A percentile compares a stretch with the other conserved stretches of the same genome.
Evolutionary conservation across 1,140 invertebrate species (phyloP).

Genomic region (Coenobita brevimanus): DNA sequence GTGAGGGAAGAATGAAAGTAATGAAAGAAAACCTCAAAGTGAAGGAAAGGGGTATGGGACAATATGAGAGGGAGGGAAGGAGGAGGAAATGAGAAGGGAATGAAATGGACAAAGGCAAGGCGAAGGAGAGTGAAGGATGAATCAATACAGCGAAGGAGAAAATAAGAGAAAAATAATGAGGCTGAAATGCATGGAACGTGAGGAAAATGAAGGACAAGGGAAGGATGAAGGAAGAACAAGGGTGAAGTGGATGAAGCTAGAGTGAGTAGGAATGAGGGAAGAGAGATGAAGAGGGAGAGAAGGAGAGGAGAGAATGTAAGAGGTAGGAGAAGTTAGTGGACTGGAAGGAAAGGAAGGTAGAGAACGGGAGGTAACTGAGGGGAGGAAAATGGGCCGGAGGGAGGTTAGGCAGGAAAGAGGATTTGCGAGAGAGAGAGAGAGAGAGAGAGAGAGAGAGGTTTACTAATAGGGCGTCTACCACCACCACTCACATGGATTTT

Average conservation of each 20-base stretch:
- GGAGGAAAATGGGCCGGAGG: not conserved
- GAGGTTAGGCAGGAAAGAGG: not conserved
- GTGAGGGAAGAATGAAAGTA: too few species aligned
- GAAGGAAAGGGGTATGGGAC: not conserved
- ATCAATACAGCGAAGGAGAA: not conserved
- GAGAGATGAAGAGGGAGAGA: not conserved
- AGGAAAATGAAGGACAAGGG: not conserved
- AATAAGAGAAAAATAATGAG: not conserved
- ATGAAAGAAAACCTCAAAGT: too few species aligned
- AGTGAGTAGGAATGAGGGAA: too few species aligned
- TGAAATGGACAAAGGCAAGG: not conserved
- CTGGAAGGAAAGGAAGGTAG: not conserved
- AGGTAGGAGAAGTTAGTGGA: not conserved
- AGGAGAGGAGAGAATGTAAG: not conserved
- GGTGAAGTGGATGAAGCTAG: not conserved
- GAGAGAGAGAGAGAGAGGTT: too few species aligned
- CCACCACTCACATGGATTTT: too few species aligned
- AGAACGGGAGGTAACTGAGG: not conserved
- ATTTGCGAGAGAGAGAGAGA: too few species aligned
- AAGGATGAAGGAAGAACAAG: not conserved
- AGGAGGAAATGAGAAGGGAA: not conserved
- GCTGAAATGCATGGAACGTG: not conserved
- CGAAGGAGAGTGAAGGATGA: not conserved
- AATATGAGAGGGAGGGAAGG: not conserved
- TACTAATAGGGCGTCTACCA: too few species aligned